These are phyloP conservation scores for Nebria ingens DNA, from an alignment of 1,140 invertebrate genomes.

Conservation along the genomic window DNA sequence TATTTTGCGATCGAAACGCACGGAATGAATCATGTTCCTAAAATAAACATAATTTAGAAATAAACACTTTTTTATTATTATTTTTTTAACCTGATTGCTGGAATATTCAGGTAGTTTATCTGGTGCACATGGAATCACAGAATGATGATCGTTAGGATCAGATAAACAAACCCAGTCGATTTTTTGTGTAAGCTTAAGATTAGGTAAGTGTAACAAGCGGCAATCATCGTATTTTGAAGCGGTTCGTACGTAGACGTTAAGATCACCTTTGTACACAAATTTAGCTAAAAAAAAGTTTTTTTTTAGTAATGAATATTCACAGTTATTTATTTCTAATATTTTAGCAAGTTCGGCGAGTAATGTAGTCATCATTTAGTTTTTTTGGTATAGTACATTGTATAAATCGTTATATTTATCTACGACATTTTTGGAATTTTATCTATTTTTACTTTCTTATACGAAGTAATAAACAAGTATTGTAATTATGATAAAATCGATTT, in stretches of 20 bases:
- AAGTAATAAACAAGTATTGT: no score
- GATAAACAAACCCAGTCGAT: constrained; percentile 86
- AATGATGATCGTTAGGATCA: constrained; percentile 91
- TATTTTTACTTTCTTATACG: no score
- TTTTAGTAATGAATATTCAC: no score
- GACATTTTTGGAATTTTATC: no score
- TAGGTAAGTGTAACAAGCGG: constrained; percentile 80
- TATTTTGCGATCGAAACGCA: constrained; percentile 88
- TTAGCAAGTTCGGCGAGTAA: no score
- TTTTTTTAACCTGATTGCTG: constrained; percentile 64
- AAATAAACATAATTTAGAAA: constrained; percentile 19
- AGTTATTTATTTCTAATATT: constrained; percentile 10
- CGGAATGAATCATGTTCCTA: constrained; percentile 75
- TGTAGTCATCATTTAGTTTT: background rate
- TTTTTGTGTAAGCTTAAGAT: constrained; percentile 74
- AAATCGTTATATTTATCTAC: no score
- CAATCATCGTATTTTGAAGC: constrained; percentile 99
- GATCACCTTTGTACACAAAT: constrained; percentile 74
- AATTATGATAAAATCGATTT: no score
- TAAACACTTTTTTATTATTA: constrained; percentile 4
- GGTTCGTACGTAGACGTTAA: constrained; percentile 84
- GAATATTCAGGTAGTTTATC: constrained; percentile 96
- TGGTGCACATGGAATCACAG: constrained; percentile 92
- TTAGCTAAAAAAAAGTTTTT: constrained; percentile 56
- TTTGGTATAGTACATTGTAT: background rate